These are phyloP conservation scores for Myanophis thanlyinensis DNA, from an alignment of 2,113 vertebrate genomes.

Conservation along the genomic window DNA sequence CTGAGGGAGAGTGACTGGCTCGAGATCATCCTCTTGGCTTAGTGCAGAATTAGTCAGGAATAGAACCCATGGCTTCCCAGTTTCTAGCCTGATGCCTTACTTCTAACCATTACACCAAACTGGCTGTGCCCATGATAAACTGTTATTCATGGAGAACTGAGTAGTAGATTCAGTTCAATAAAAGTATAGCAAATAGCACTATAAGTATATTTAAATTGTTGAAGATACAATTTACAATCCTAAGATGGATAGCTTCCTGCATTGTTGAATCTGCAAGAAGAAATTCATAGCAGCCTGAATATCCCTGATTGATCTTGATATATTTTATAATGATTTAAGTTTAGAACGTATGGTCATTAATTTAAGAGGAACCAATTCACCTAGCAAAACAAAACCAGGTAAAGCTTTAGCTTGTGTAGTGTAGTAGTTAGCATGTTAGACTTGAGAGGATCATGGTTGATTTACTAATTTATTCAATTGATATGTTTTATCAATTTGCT, in stretches of 20 bases:
- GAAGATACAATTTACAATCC: not conserved
- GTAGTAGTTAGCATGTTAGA: not conserved
- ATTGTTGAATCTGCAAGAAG: not conserved
- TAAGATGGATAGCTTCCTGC: not conserved
- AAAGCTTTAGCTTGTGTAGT: not conserved
- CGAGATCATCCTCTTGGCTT: not conserved
- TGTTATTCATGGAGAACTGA: not conserved
- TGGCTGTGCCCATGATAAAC: not conserved
- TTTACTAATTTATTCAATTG: not conserved
- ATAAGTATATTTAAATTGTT: not conserved
- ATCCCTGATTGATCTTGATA: not conserved
- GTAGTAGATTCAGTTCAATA: not conserved
- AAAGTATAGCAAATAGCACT: not conserved
- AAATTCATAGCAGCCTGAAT: not conserved
- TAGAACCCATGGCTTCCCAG: not conserved
- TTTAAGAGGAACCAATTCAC: not conserved
- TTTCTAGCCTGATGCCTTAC: not conserved
- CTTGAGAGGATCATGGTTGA: not conserved
- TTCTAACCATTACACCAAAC: not conserved
- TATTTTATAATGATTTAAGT: constrained; percentile 8
- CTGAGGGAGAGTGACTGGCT: too few species aligned
- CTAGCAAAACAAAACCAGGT: not conserved
- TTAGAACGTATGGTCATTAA: not conserved
- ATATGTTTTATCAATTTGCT: not conserved
- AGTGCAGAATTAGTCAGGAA: not conserved